Conservation (phyloP, 1,140 invertebrate species). For the Hylaeus volcanicus region DNA sequence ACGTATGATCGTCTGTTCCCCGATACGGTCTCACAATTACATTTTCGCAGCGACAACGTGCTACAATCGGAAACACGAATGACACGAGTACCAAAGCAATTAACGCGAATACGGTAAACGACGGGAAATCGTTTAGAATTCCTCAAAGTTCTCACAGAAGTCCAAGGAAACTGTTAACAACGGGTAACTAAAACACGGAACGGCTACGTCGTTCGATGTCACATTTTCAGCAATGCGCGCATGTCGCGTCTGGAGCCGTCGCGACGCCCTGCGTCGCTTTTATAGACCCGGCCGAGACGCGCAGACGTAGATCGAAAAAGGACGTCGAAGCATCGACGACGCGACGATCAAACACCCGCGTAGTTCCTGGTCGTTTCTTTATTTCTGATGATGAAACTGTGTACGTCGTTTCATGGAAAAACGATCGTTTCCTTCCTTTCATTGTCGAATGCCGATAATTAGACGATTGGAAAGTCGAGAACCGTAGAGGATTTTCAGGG, state of each 20-base stretch:
- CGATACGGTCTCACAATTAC: background rate
- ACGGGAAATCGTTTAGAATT: background rate
- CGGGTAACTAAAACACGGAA: background rate
- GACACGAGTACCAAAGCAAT: background rate
- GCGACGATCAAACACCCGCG: constrained; percentile 46
- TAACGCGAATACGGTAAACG: background rate
- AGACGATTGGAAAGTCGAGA: background rate
- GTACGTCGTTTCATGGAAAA: background rate
- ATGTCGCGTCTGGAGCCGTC: constrained; percentile 75
- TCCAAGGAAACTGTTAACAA: background rate
- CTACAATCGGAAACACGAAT: background rate
- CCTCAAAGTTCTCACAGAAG: background rate
- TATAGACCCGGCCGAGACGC: constrained; percentile 70
- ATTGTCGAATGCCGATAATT: background rate
- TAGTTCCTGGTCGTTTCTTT: background rate
- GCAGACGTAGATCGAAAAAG: constrained; percentile 70
- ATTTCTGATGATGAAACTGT: background rate
- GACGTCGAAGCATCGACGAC: constrained; percentile 53
- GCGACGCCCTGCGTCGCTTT: constrained; percentile 72
- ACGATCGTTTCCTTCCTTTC: background rate
- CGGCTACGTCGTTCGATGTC: constrained; percentile 48
- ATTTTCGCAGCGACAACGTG: constrained; percentile 19
- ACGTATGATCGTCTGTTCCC: background rate
- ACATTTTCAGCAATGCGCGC: constrained; percentile 76
- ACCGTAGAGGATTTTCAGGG: background rate